A percentile compares a stretch with the other conserved stretches of the same genome.
These are phyloP conservation scores for Fragum fragum DNA, from an alignment of 2,888 invertebrate genomes.

Conservation along the genomic window DNA sequence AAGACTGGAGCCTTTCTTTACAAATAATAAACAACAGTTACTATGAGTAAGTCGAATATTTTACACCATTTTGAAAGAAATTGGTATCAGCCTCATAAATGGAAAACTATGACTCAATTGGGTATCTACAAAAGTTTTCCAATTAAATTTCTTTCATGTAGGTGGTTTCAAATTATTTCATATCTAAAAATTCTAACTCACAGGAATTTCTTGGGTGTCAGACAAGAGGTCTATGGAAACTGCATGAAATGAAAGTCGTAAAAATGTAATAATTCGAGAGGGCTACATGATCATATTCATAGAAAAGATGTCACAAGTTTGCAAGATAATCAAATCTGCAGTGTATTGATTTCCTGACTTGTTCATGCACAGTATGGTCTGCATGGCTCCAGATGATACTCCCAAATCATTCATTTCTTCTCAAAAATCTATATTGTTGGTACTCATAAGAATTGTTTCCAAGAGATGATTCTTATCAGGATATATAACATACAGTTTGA, in stretches of 20 bases:
- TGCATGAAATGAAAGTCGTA: no score
- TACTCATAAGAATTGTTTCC: slow-evolving; percentile 9
- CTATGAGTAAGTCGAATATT: no score
- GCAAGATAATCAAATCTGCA: slow-evolving; percentile 3
- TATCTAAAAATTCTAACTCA: no score
- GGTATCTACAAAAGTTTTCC: no score
- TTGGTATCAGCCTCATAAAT: no score
- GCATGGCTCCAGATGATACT: background rate
- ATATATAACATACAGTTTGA: background rate
- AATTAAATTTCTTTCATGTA: no score
- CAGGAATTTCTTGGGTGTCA: no score
- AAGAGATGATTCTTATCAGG: background rate
- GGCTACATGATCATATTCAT: background rate
- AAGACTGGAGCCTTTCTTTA: no score
- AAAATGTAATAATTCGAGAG: background rate
- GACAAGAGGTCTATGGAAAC: background rate
- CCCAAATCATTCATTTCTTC: background rate
- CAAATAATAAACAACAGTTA: no score
- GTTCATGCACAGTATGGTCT: background rate
- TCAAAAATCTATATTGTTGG: slow-evolving; percentile 2
- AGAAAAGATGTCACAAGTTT: slow-evolving; percentile 3
- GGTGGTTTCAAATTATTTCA: no score
- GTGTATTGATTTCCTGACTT: background rate
- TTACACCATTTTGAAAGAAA: no score
- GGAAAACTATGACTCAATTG: no score